Percentiles rank a stretch among this genome's conserved stretches.
Conservation (phyloP, 2,113 vertebrate genomes). For the Mobula birostris region DNA sequence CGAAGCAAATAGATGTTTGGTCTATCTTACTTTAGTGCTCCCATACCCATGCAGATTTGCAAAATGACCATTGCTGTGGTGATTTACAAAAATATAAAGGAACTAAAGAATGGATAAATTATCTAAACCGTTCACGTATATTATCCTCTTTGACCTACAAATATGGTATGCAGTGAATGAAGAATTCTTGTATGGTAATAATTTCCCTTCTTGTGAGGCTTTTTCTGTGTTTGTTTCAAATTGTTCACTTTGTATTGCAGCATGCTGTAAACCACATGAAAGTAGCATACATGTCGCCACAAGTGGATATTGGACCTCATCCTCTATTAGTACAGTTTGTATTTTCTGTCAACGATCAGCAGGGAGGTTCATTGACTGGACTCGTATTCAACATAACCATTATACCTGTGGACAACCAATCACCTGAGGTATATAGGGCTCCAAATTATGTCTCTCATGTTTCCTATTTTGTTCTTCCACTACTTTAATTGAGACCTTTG, state of each 20-base stretch:
- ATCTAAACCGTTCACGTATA: not conserved
- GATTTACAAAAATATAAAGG: not conserved
- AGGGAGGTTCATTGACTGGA: constrained; percentile 54
- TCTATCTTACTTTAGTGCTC: not conserved
- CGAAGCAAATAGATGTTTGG: too few relatives aligned
- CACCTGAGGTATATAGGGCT: constrained; percentile 50
- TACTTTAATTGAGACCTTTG: not conserved
- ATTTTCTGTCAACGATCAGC: constrained; percentile 65
- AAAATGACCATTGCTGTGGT: not conserved
- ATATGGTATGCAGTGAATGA: not conserved
- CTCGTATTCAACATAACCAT: constrained; percentile 63
- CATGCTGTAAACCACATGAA: constrained; percentile 64
- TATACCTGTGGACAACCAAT: constrained; percentile 59
- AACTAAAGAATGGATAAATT: not conserved
- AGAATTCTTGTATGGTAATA: not conserved
- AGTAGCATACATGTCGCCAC: constrained; percentile 66
- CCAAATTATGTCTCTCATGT: not conserved
- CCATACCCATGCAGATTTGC: not conserved
- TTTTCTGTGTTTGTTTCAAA: not conserved
- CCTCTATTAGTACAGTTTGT: constrained; percentile 58
- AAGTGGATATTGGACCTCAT: constrained; percentile 60
- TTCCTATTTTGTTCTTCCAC: not conserved
- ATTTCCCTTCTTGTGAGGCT: not conserved
- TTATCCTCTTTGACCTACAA: not conserved
- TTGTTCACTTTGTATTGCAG: constrained; percentile 45